Base-by-base conservation (phyloP, 2,888 invertebrate species). In the Pinctada fucata region DNA sequence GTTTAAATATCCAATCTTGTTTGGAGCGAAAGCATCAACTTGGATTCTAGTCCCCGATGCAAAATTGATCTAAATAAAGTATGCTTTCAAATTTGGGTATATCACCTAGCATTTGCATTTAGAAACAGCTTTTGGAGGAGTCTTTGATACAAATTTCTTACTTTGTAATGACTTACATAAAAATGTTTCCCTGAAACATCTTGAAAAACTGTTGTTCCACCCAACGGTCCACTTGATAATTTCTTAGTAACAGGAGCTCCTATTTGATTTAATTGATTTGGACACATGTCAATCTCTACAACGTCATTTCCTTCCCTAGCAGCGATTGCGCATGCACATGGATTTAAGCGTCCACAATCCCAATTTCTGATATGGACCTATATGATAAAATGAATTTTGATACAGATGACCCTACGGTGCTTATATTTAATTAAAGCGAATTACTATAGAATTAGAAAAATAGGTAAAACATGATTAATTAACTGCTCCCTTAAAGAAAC, bases 291-390 rank as follows among this genome's bases (percentile, higher is more conserved):
- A 10, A 68, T 3, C 5, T 68, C 48, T 47, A 68, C 8, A 2
- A 47, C n/a, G n/a, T 68, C 68, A 8, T 68, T 68, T 6, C 68
- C 68, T 8, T 68, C 68, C 4, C n/a, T 5, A 49, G 68, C 68
- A 49, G n/a, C 48, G n/a, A 68, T 68, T 47, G 48, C 68, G n/a
- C 68, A 68, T 16, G 49, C 47, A 68, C 68, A 68, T 45, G 47
- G 16, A 8, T 16, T 66, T 13, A n/a, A 3, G 31, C 31, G 8
- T 47, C 79, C 79, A 69, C 79, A 79, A 2, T 68, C 64, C 76
- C 76, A 79, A 5, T 67, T 79, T 58, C 76, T 49, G 13, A 79
- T 64, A n/a, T 79, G 76, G 8, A 79, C 73, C 77, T 77, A 51
- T 45, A 31, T 31, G 0, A 31, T 31, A 31, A 31, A 31, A 31